Percentiles rank a stretch among this genome's conserved stretches.
phyloP scores from a whole-genome alignment of 2,113 vertebrate genomes.

The Sinosuthora webbiana region DNA sequence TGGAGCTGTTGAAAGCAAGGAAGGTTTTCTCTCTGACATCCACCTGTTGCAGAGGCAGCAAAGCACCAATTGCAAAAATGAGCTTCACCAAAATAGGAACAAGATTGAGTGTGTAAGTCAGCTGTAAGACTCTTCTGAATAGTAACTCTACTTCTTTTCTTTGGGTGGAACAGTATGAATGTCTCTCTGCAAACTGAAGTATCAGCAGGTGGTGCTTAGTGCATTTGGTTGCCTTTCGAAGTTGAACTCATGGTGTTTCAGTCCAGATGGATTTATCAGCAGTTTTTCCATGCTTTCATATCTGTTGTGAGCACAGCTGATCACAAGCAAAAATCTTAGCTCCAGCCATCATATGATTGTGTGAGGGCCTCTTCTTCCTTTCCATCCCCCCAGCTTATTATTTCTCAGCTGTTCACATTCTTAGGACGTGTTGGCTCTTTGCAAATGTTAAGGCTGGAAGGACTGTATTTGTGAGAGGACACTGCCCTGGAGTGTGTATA shows the following conservation, averaged over 20 bases:
- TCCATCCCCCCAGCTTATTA: neutral
- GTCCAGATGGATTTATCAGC: neutral
- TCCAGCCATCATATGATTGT: neutral
- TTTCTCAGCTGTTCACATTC: neutral
- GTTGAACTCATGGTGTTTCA: neutral
- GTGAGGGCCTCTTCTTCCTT: neutral
- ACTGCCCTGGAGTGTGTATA: rapidly evolving
- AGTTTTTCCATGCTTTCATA: neutral
- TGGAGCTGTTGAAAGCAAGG: neutral
- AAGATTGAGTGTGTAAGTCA: neutral
- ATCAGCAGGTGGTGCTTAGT: neutral
- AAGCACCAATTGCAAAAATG: neutral
- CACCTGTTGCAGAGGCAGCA: neutral
- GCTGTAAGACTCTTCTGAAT: neutral
- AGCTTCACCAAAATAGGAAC: neutral
- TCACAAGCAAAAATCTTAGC: neutral
- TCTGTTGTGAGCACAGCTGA: neutral
- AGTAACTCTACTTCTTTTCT: neutral
- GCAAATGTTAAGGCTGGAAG: neutral
- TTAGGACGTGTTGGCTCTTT: neutral
- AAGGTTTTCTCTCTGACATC: neutral
- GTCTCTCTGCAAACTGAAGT: neutral
- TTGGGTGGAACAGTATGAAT: neutral
- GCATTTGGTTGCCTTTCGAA: neutral
- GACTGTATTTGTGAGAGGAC: neutral